Conservation (phyloP, 1,140 invertebrate species). For the Papilio polytes region DNA sequence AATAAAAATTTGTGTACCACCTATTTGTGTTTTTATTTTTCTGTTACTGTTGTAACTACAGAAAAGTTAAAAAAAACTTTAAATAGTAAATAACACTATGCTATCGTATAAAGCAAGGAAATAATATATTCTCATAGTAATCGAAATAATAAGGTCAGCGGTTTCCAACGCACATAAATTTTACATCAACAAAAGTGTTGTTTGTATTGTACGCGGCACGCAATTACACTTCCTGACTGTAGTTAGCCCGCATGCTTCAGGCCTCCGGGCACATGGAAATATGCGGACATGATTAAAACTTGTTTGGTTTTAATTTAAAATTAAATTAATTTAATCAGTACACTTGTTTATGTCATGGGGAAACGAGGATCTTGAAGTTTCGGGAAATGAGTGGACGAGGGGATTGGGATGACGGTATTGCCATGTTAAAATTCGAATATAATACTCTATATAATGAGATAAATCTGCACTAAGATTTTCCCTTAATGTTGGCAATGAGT, state of each 20-base stretch:
- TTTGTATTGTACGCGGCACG: background rate
- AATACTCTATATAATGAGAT: no score
- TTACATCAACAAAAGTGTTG: slow-evolving; percentile 15
- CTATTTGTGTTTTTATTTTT: slow-evolving; percentile 27
- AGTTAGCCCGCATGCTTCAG: slow-evolving; percentile 5
- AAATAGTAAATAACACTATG: background rate
- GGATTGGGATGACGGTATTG: no score
- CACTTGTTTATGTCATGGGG: background rate
- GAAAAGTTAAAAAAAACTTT: no score
- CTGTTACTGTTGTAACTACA: background rate
- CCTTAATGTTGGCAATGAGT: no score
- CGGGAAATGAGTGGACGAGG: no score
- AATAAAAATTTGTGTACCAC: slow-evolving; percentile 35
- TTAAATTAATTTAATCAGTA: background rate
- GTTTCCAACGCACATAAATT: slow-evolving; percentile 36
- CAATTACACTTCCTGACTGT: slow-evolving; percentile 16
- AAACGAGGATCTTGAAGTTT: background rate
- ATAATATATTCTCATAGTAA: background rate
- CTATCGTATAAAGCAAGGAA: background rate
- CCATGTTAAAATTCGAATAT: no score
- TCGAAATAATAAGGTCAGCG: slow-evolving; percentile 1
- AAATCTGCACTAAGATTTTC: no score
- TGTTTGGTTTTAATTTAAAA: background rate
- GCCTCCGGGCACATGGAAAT: background rate
- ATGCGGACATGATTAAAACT: background rate